Evolutionary conservation across 2,888 invertebrate genomes (phyloP).

Genomic region (Luffia ferchaultella): DNA sequence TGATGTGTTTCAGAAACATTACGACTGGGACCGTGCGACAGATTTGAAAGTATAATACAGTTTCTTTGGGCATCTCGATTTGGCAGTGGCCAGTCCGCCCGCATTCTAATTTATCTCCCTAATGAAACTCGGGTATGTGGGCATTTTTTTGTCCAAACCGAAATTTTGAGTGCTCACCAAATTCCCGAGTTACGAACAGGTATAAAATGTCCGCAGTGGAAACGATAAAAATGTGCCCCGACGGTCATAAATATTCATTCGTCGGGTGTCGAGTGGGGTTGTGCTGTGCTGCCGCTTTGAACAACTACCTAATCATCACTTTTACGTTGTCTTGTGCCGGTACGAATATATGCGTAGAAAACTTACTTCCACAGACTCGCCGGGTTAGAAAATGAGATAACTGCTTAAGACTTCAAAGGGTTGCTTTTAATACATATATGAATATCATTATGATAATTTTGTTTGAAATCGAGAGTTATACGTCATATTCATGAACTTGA

Average conservation of each 20-base stretch:
- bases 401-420: too few relatives aligned
- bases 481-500: too few relatives aligned
- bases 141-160: slow-evolving; percentile 17
- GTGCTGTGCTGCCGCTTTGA: neutral
- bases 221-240: slow-evolving; percentile 44
- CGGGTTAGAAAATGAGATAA: too few relatives aligned
- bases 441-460: too few relatives aligned
- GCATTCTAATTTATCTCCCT: slow-evolving; percentile 51
- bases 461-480: too few relatives aligned
- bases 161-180: slow-evolving; percentile 31
- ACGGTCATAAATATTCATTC: slow-evolving; percentile 55
- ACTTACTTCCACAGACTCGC: neutral
- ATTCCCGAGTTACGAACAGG: slow-evolving; percentile 31
- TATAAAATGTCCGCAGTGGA: slow-evolving; percentile 27
- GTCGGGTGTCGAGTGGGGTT: slow-evolving; percentile 9
- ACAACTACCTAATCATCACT: slow-evolving; percentile 40
- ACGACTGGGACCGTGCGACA: slow-evolving; percentile 28
- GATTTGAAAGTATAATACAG: slow-evolving; percentile 59
- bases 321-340: slow-evolving; percentile 25
- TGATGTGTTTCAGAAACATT: slow-evolving; percentile 33
- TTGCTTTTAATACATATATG: too few relatives aligned
- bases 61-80: slow-evolving; percentile 28
- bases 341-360: neutral
- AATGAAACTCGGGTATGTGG: slow-evolving; percentile 40
- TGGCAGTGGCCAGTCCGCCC: slow-evolving; percentile 32